Conservation (phyloP, 2,888 invertebrate species). For the Heliconius sara region DNA sequence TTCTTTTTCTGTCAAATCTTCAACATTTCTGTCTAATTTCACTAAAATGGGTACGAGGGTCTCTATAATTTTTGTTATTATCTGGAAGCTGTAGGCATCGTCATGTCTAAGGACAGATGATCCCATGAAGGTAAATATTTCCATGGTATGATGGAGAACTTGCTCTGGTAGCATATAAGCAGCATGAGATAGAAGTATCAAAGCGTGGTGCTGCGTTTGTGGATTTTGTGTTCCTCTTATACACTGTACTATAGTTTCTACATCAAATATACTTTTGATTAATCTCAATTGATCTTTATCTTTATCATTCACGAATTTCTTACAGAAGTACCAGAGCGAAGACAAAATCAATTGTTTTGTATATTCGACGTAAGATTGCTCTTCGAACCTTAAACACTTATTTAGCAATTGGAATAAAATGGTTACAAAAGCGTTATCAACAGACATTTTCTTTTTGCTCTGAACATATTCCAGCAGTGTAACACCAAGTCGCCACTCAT, state of each 20-base stretch:
- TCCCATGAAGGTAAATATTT: conserved; percentile 99
- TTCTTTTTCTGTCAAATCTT: conserved; percentile 67
- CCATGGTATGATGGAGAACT: conserved; percentile 96
- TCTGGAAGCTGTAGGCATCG: conserved; percentile 97
- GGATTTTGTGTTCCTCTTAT: conserved; percentile 96
- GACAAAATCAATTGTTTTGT: conserved; percentile 93
- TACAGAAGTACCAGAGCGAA: conserved; percentile 88
- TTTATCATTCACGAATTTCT: conserved; percentile 78
- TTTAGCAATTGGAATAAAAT: conserved; percentile 90
- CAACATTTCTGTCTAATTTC: conserved; percentile 71
- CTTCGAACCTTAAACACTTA: conserved; percentile 91
- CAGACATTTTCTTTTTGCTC: conserved; percentile 90
- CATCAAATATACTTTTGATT: conserved; percentile 83
- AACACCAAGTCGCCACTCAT: conserved; percentile 91
- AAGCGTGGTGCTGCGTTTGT: conserved; percentile 97
- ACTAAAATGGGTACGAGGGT: conserved; percentile 94
- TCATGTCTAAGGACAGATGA: conserved; percentile 96
- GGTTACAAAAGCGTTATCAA: conserved; percentile 87
- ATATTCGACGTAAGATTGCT: conserved; percentile 93
- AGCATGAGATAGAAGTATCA: conserved; percentile 91
- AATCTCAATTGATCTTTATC: conserved; percentile 73
- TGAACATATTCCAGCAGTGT: conserved; percentile 93
- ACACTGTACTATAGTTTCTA: conserved; percentile 93
- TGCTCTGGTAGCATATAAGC: conserved; percentile 91
- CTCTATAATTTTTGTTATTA: conserved; percentile 94